Base-by-base conservation (phyloP, 2,113 vertebrate species). In the Gavialis gangeticus region DNA sequence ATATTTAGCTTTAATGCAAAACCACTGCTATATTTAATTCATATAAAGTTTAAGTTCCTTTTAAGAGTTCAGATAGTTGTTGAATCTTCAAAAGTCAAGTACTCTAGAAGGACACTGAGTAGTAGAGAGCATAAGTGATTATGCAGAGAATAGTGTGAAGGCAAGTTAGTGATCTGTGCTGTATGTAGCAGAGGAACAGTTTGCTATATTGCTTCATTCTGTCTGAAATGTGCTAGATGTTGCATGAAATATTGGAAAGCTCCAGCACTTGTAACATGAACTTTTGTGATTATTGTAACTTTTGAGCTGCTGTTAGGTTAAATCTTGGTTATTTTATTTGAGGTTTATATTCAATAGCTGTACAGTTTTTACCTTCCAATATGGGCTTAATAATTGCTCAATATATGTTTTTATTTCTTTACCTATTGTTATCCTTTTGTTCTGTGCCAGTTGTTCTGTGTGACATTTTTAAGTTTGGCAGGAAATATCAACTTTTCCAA, bases 1-100 rank as follows among this genome's bases (percentile, higher is more conserved):
- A 92, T 3, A 82, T 88, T 94, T 89, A 79, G 24, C 64, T 18
- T 24, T 84, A 77, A 96, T 91, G 90, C 64, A 75, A 94, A 97
- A 86, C 93, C 12, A 62, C 55, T 81, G 58, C 66, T 95, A 79
- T 80, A 71, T 96, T 88, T 89, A 94, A 92, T 95, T 93, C 8
- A 37, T 46, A 64, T 87, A 34, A n/a, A 57, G 24, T 87, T 95
- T 76, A 84, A 85, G 79, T 85, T 97, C 87, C 84, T 85, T 3
- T 87, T 73, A 91, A 94, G 71, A 93, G 93, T 94, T 94, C n/a
- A 84, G 82, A 81, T 57, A 37, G 4, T 16, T 79, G 30, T 77
- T 91, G 55, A 88, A 73, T 92, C 84, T 81, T 46, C 69, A 92
- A 69, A 55, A 91, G 56, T 89, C 18, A 93, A 96, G 58, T 78